phyloP scores from a whole-genome alignment of 2,797 vertebrate genomes.

The Tachyglossus aculeatus region DNA sequence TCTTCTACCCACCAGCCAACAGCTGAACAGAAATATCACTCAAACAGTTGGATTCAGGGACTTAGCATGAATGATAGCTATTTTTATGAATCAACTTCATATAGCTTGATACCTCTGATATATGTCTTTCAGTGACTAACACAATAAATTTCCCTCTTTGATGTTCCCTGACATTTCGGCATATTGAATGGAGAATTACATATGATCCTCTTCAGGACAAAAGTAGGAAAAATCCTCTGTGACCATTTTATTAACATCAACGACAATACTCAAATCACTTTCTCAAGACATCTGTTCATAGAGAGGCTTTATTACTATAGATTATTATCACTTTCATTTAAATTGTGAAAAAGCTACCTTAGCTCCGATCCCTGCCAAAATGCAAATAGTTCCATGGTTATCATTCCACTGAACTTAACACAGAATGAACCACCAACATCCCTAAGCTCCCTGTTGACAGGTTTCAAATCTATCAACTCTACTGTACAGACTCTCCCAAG shows the following conservation, averaged over 20 bases:
- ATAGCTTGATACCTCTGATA: constrained; percentile 66
- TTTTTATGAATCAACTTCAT: constrained; percentile 75
- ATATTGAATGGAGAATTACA: constrained; percentile 79
- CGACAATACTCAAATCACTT: constrained; percentile 53
- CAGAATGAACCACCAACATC: constrained; percentile 50
- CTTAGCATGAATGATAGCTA: constrained; percentile 69
- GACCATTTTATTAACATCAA: constrained; percentile 73
- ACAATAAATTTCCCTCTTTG: constrained; percentile 74
- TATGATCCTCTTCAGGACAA: constrained; percentile 69
- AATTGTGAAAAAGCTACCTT: constrained; percentile 34
- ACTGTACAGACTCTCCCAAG: no score
- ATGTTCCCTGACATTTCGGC: constrained; percentile 77
- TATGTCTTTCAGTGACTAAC: constrained; percentile 72
- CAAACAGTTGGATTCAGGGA: constrained; percentile 67
- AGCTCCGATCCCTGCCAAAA: constrained; percentile 65
- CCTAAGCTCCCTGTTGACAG: no score
- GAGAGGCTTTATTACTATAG: no score
- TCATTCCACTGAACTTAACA: constrained; percentile 67
- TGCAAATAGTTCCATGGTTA: constrained; percentile 77
- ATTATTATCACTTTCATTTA: neutral
- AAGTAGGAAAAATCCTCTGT: constrained; percentile 70
- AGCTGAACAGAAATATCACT: constrained; percentile 35
- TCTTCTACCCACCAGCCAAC: neutral
- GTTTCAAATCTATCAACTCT: no score
- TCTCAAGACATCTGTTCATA: constrained; percentile 48